Evolutionary conservation across 2,888 invertebrate species (phyloP), one percentile per base, ranked within the genome.

Genomic region (Drosophila mimetica): DNA sequence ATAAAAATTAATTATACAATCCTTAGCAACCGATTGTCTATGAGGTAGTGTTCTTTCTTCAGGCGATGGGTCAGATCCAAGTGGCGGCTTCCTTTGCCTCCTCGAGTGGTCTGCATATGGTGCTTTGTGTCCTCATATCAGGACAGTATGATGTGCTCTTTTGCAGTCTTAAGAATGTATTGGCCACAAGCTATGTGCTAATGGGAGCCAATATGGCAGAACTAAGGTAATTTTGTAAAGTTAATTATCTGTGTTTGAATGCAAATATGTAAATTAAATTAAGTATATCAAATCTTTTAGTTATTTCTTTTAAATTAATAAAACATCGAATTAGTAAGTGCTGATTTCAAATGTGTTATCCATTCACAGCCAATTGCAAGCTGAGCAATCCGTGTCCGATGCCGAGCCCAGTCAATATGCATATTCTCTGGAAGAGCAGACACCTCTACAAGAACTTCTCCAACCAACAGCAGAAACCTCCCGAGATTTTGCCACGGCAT

Each of bases 31-130:
- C 89, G 0, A 11, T 76, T 20, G 73, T 89, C 16, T 90, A 89
- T 50, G 84, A 88, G 54, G 4, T 70, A 4, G 66, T 89, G 7
- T 90, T 89, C 44, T 76, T 90, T 41, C 71, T 91, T 2, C 91
- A 91, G 74, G 86, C 84, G 8, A 67, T 90, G 47, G 91, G 89
- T 0, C 91, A 91, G 74, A 75, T 90, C 46, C 89, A 91, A 77
- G 87, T 90, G 13, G 89, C 89, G 1, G 77, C 88, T n/a, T 64
- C 89, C 4, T 89, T 89, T 52, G 59, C 87, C 0, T 63, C 84
- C 0, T 88, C 89, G 4, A 91, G 91, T 74, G 87, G 84, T 2
- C 75, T 88, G 28, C 79, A 93, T 92, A 47, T 89, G 77, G 77
- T 77, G 1, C 44, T 89, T 14, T 73, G 78, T 9, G 87, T 90